Conservation (phyloP, 2,113 vertebrate genomes). For the Perca flavescens region DNA sequence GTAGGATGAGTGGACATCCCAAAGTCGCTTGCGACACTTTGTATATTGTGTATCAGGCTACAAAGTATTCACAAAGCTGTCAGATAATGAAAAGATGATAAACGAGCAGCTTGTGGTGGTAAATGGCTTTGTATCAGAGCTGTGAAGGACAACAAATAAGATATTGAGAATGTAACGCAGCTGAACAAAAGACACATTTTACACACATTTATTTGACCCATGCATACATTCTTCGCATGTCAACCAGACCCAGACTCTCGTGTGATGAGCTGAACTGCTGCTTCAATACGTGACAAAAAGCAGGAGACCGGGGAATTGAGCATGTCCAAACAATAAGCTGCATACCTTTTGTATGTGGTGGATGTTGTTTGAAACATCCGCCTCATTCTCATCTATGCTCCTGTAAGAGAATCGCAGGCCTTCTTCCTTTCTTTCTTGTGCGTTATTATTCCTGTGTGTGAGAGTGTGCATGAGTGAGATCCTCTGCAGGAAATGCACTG, state of each 20-base stretch:
- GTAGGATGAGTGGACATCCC: constrained; percentile 9
- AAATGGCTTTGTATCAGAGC: constrained; percentile 11
- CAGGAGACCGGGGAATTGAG: constrained; percentile 21
- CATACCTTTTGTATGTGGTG: constrained; percentile 28
- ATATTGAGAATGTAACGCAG: not conserved
- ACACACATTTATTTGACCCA: not conserved
- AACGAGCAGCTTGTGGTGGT: constrained; percentile 11
- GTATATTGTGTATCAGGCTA: not conserved
- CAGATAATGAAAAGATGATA: constrained; percentile 26
- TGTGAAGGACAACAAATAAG: constrained; percentile 19
- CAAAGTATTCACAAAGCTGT: constrained; percentile 14
- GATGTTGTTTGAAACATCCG: constrained; percentile 39
- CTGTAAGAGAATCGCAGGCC: constrained; percentile 18
- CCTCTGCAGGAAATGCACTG: constrained; percentile 44
- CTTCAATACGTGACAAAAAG: constrained; percentile 28
- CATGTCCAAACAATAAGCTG: constrained; percentile 44
- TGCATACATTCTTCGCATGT: not conserved
- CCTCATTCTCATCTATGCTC: constrained; percentile 13
- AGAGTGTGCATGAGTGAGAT: not conserved
- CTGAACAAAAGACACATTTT: not conserved
- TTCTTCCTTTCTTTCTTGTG: constrained; percentile 40
- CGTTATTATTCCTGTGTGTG: constrained; percentile 33
- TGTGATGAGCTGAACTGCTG: not conserved
- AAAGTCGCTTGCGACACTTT: constrained; percentile 16
- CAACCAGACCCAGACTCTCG: not conserved